phyloP scores from a whole-genome alignment of 2,888 invertebrate genomes.

The Acanthosepion esculentum region DNA sequence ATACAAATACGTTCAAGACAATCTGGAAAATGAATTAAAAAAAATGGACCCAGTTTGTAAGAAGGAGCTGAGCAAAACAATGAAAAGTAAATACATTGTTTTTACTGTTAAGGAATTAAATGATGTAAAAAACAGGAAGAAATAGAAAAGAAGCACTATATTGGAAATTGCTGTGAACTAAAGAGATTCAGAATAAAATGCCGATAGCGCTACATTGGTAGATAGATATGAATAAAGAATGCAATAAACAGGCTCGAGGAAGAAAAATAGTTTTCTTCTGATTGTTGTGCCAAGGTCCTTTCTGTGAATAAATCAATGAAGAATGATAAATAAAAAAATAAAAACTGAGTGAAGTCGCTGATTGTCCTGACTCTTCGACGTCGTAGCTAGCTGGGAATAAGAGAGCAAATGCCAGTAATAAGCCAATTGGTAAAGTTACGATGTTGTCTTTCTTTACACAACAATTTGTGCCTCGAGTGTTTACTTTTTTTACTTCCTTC shows the following conservation, averaged over 20 bases:
- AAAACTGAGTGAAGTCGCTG: neutral
- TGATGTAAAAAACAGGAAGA: neutral
- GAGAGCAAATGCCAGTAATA: slow-evolving; percentile 33
- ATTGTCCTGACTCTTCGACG: neutral
- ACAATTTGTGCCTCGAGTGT: neutral
- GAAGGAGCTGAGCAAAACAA: neutral
- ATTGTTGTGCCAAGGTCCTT: neutral
- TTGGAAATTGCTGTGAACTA: neutral
- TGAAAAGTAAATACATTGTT: neutral
- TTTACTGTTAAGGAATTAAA: slow-evolving; percentile 1
- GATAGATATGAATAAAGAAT: slow-evolving; percentile 39
- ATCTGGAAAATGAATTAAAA: neutral
- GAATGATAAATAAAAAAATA: neutral
- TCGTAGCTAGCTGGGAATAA: neutral
- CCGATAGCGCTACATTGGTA: neutral
- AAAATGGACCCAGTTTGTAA: neutral
- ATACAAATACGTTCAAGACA: neutral
- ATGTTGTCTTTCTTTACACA: slow-evolving; percentile 33
- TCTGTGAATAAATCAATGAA: neutral
- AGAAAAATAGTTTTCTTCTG: slow-evolving; percentile 35
- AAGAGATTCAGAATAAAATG: neutral
- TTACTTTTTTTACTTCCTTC: neutral
- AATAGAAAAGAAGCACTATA: neutral
- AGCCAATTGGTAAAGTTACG: slow-evolving; percentile 18
- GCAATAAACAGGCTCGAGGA: slow-evolving; percentile 34